A percentile compares a stretch with the other conserved stretches of the same genome.
phyloP scores from a whole-genome alignment of 2,797 vertebrate species.

The Pangasius krempfi region DNA sequence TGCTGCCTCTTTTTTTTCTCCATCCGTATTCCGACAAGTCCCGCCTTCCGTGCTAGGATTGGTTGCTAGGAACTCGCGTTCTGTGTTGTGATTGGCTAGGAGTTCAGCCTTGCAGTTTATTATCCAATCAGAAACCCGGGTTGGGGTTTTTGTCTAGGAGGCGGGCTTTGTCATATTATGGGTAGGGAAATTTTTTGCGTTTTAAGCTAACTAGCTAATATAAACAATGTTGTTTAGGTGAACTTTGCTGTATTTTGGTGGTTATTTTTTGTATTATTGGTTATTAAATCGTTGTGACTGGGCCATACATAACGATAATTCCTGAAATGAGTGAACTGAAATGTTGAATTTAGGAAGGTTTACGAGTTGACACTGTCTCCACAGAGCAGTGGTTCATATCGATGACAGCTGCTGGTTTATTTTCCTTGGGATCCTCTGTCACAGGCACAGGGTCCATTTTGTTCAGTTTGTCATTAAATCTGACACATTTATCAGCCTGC shows the following conservation, averaged over 20 bases:
- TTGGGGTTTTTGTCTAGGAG: neutral
- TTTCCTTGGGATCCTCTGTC: constrained; percentile 34
- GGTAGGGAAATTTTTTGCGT: constrained; percentile 5
- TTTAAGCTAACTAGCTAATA: constrained; percentile 53
- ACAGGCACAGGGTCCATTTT: neutral
- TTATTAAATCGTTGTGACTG: neutral
- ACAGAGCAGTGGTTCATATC: neutral
- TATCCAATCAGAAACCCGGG: neutral
- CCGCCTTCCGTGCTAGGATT: neutral
- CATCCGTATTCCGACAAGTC: neutral
- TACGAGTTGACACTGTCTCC: neutral
- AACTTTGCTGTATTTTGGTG: neutral
- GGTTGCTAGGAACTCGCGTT: no score
- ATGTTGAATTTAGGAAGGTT: neutral
- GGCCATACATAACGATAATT: neutral
- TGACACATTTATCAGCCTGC: neutral
- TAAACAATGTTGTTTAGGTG: constrained; percentile 49
- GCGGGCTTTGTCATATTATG: constrained; percentile 9
- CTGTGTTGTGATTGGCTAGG: neutral
- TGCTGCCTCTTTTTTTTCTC: neutral
- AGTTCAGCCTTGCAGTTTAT: neutral
- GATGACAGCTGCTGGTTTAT: constrained; percentile 55
- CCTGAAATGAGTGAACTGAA: neutral
- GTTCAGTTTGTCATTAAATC: neutral
- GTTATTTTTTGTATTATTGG: neutral